Evolutionary conservation across 2,113 vertebrate species (phyloP).

Genomic region (Chloropsis hardwickii): DNA sequence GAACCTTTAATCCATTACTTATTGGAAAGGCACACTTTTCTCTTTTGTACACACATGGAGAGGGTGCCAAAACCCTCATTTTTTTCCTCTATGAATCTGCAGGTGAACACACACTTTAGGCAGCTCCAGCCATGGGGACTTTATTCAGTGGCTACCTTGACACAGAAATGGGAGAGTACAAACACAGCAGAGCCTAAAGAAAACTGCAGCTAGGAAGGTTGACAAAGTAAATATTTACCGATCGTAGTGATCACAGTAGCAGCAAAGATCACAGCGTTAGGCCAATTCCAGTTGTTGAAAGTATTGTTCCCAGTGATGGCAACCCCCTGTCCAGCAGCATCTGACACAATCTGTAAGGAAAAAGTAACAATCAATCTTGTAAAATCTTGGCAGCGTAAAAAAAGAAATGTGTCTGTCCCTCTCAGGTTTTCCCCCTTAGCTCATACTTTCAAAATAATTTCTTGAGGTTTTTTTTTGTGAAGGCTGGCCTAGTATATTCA

Average conservation of each 20-base stretch:
- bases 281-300: slow-evolving; percentile 99
- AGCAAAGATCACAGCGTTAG: slow-evolving; percentile 96
- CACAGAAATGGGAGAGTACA: background rate
- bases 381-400: background rate
- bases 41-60: background rate
- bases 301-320: slow-evolving; percentile 91
- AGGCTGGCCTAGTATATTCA: background rate
- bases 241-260: slow-evolving; percentile 98
- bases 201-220: background rate
- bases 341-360: slow-evolving; percentile 82
- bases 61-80: accelerated
- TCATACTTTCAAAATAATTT: background rate
- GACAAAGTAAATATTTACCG: slow-evolving; percentile 68
- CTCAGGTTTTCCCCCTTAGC: background rate
- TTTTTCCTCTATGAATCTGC: background rate
- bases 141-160: background rate
- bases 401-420: background rate
- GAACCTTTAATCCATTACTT: background rate
- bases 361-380: background rate
- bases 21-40: background rate
- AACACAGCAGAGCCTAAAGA: background rate
- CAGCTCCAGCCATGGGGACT: background rate
- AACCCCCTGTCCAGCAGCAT: slow-evolving; percentile 90
- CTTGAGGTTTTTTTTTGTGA: background rate
- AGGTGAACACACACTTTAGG: background rate